These are phyloP conservation scores for Pycnonotus jocosus DNA, from an alignment of 2,113 vertebrate species.

Conservation along the genomic window DNA sequence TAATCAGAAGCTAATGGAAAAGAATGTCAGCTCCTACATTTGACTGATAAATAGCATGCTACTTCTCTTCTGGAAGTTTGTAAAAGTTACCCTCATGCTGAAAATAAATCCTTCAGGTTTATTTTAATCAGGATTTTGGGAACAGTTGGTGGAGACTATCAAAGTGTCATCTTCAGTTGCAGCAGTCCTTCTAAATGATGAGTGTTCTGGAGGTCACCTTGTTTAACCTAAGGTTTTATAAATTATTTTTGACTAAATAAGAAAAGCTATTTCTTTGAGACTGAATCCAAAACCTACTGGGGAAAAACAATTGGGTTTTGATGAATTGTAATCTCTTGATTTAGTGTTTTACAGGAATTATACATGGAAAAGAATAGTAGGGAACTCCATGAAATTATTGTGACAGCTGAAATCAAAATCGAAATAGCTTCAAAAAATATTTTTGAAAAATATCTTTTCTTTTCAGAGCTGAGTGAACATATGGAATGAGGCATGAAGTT, in stretches of 20 bases:
- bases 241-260: not conserved
- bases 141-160: not conserved
- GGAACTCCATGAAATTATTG: constrained; percentile 39
- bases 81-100: not conserved
- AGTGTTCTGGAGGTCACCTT: not conserved
- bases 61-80: not conserved
- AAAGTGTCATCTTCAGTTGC: not conserved
- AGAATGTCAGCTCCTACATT: not conserved
- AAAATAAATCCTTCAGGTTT: not conserved
- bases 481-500: not conserved
- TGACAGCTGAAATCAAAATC: constrained; percentile 34
- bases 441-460: not conserved
- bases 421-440: not conserved
- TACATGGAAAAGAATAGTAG: not conserved
- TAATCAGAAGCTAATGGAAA: constrained; percentile 5
- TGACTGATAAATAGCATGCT: not conserved
- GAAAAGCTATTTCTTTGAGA: not conserved
- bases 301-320: not conserved
- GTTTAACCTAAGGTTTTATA: not conserved
- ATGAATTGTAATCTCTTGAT: not conserved
- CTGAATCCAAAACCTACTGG: not conserved
- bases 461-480: not conserved
- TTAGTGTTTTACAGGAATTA: constrained; percentile 1
- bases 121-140: not conserved
- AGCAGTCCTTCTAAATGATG: not conserved